These are phyloP conservation scores for Ia io DNA, from an alignment of 2,113 vertebrate species.

Conservation along the genomic window DNA sequence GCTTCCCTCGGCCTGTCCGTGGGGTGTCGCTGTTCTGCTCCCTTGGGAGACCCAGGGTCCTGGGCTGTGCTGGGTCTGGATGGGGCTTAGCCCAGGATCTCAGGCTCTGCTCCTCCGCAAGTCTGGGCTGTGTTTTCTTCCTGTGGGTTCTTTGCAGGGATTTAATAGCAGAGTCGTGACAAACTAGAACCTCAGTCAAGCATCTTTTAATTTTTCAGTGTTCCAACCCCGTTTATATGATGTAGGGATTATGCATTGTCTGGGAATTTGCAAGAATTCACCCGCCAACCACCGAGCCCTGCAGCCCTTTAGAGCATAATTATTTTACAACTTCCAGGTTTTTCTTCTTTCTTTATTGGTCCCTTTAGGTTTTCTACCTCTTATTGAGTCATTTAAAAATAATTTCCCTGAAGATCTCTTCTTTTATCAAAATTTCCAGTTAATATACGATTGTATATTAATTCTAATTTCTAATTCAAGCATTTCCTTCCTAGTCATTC, in stretches of 20 bases:
- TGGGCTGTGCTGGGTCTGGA: not conserved
- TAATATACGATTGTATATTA: accelerated
- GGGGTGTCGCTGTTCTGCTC: not conserved
- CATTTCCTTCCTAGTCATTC: not conserved
- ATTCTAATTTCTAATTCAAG: not conserved
- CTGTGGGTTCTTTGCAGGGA: not conserved
- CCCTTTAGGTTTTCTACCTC: not conserved
- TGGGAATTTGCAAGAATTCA: not conserved
- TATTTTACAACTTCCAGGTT: not conserved
- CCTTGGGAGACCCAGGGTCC: accelerated
- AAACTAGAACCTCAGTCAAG: not conserved
- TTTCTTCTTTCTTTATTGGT: not conserved
- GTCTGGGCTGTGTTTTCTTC: not conserved
- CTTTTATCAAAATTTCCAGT: not conserved
- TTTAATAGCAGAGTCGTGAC: not conserved
- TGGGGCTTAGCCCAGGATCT: not conserved
- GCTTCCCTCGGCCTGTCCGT: accelerated
- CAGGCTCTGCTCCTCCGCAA: not conserved
- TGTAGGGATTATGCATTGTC: not conserved
- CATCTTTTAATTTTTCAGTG: not conserved
- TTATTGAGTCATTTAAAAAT: not conserved
- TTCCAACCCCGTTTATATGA: not conserved
- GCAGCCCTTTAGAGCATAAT: not conserved
- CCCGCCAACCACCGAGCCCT: not conserved
- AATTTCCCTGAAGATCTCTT: not conserved